Percentiles rank a stretch among this genome's conserved stretches.
These are phyloP conservation scores for Ptilonorhynchus violaceus DNA, from an alignment of 2,113 vertebrate species.

Conservation along the genomic window DNA sequence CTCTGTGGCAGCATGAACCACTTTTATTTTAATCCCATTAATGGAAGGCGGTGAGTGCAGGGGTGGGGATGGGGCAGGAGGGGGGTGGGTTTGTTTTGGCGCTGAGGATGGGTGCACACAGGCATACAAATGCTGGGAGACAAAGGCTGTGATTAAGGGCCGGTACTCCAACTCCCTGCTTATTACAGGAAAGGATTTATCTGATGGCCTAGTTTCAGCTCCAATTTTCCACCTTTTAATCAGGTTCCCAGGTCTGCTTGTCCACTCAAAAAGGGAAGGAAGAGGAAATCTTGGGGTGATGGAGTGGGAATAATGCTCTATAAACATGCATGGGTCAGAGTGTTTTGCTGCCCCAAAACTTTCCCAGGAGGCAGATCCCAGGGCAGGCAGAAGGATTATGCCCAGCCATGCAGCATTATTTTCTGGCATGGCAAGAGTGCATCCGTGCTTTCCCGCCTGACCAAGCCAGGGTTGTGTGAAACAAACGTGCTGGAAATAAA, in stretches of 20 bases:
- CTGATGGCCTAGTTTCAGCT: slow-evolving; percentile 39
- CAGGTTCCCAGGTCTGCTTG: not conserved
- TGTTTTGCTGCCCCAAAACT: not conserved
- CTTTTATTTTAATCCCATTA: not conserved
- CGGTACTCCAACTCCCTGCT: not conserved
- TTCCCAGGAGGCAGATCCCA: not conserved
- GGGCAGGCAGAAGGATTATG: not conserved
- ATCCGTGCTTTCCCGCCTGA: not conserved
- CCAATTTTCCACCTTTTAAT: slow-evolving; percentile 14
- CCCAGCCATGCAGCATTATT: not conserved
- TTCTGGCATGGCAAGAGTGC: not conserved
- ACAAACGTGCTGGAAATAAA: slow-evolving; percentile 39
- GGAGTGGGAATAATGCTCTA: not conserved
- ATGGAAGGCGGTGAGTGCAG: not conserved
- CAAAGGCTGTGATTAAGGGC: slow-evolving; percentile 7
- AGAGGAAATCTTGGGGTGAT: not conserved
- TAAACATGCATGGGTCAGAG: not conserved
- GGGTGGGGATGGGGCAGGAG: not conserved
- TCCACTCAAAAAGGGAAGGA: not conserved
- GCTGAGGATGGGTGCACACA: not conserved
- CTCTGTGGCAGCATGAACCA: not conserved
- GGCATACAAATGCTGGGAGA: slow-evolving; percentile 13
- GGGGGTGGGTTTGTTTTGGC: not conserved
- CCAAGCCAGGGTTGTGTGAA: not conserved
- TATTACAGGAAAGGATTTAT: slow-evolving; percentile 21